Evolutionary conservation across 2,888 invertebrate species (phyloP).

Genomic region (Erpobdella octoculata): DNA sequence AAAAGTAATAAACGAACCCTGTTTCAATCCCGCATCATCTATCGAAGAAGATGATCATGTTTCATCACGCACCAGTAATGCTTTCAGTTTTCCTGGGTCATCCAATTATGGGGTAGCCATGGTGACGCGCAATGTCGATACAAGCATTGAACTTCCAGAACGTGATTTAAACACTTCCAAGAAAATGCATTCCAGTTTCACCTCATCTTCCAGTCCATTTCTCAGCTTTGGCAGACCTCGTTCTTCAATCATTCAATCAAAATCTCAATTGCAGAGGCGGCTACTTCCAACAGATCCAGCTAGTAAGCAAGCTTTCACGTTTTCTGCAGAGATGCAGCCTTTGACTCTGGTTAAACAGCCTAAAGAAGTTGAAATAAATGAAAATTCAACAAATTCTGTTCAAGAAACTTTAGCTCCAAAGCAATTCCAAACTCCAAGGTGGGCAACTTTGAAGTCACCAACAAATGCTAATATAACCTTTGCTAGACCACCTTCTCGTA

Average conservation of each 20-base stretch:
- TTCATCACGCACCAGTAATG: no score
- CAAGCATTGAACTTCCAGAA: neutral
- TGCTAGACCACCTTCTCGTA: conserved; percentile 9
- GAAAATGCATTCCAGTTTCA: neutral
- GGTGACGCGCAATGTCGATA: no score
- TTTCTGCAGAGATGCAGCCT: neutral
- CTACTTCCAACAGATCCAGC: conserved; percentile 9
- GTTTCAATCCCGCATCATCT: no score
- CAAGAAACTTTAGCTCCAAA: neutral
- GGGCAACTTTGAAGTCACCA: neutral
- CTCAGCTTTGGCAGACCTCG: neutral
- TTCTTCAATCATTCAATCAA: neutral
- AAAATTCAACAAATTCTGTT: neutral
- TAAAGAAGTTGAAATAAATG: neutral
- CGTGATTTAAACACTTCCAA: neutral
- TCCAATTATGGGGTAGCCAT: no score
- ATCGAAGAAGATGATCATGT: no score
- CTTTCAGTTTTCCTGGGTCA: no score
- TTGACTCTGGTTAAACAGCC: neutral
- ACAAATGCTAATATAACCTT: neutral
- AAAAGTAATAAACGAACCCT: no score
- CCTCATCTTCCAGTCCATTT: neutral
- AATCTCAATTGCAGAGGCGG: neutral
- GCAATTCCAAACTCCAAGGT: neutral
- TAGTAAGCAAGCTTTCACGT: neutral